These are phyloP conservation scores for Thunnus albacares DNA, from an alignment of 2,797 vertebrate genomes.

Conservation along the genomic window DNA sequence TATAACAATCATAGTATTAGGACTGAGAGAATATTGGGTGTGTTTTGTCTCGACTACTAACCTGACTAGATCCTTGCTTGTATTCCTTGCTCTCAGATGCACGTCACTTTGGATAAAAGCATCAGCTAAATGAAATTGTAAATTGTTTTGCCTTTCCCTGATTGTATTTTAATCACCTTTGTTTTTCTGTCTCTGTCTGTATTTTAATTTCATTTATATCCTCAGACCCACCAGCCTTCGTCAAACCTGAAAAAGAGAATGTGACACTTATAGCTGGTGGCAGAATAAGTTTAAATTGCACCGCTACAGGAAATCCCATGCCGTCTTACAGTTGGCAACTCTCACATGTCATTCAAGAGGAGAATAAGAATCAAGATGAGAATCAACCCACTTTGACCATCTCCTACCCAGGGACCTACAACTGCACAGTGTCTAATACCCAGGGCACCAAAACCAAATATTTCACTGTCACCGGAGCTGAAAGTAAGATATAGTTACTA, in stretches of 20 bases:
- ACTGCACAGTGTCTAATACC: constrained; percentile 67
- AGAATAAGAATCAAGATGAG: too few species aligned
- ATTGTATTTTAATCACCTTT: neutral
- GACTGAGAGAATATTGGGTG: neutral
- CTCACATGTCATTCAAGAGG: accelerated
- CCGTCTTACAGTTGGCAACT: constrained; percentile 69
- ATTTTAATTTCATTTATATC: neutral
- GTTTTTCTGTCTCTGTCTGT: neutral
- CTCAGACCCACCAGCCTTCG: constrained; percentile 73
- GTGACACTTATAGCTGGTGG: constrained; percentile 11
- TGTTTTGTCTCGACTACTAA: neutral
- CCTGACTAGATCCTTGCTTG: too few species aligned
- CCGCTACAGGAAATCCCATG: constrained; percentile 68
- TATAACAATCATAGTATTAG: neutral
- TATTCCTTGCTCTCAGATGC: too few species aligned
- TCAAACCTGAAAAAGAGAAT: constrained; percentile 19
- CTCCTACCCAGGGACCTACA: constrained; percentile 60
- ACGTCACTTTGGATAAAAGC: too few species aligned
- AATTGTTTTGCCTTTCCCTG: neutral
- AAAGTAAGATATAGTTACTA: constrained; percentile 63
- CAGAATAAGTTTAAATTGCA: constrained; percentile 66
- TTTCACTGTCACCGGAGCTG: constrained; percentile 58
- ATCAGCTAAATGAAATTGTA: too few species aligned
- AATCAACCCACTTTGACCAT: constrained; percentile 14
- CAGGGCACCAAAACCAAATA: constrained; percentile 50